A percentile compares a stretch with the other conserved stretches of the same genome.
These are phyloP conservation scores for Acrocyrtus sp. DNA, from an alignment of 2,888 invertebrate species.

Conservation along the genomic window DNA sequence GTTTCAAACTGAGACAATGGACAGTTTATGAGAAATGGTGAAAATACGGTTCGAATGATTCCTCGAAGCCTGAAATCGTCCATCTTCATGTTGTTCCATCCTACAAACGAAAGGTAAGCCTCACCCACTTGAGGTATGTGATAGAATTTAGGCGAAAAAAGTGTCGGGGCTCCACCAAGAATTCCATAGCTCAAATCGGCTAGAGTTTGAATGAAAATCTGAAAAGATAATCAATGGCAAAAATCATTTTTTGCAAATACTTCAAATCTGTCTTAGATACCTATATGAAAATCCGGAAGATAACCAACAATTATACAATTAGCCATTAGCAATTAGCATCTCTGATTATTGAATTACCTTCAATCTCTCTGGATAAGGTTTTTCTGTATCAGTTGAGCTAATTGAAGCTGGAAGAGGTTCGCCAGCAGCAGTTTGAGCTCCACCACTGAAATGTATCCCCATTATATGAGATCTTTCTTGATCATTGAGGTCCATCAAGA, in stretches of 20 bases:
- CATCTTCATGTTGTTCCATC: constrained; percentile 52
- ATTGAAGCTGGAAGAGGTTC: constrained; percentile 28
- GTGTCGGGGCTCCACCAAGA: constrained; percentile 52
- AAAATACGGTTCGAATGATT: constrained; percentile 53
- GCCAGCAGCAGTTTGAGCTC: constrained; percentile 25
- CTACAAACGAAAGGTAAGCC: constrained; percentile 58
- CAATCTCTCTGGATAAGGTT: constrained; percentile 48
- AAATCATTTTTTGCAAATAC: too few relatives aligned
- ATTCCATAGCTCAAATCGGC: constrained; percentile 54
- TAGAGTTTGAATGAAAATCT: constrained; percentile 55
- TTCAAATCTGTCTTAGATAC: too few relatives aligned
- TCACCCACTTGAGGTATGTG: constrained; percentile 57
- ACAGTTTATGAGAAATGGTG: constrained; percentile 57
- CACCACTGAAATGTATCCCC: constrained; percentile 46
- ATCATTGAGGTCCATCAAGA: constrained; percentile 51
- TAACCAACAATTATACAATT: too few relatives aligned
- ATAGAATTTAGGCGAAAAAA: constrained; percentile 56
- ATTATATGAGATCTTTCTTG: constrained; percentile 53
- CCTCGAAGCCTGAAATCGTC: constrained; percentile 57
- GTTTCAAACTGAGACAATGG: constrained; percentile 36
- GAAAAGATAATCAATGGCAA: not conserved
- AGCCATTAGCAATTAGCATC: too few relatives aligned
- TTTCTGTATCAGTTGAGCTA: constrained; percentile 31
- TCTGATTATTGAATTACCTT: too few relatives aligned
- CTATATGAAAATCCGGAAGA: too few relatives aligned